These are phyloP conservation scores for Globodera ellingtonae DNA, from an alignment of 1,140 invertebrate species.

Conservation along the genomic window DNA sequence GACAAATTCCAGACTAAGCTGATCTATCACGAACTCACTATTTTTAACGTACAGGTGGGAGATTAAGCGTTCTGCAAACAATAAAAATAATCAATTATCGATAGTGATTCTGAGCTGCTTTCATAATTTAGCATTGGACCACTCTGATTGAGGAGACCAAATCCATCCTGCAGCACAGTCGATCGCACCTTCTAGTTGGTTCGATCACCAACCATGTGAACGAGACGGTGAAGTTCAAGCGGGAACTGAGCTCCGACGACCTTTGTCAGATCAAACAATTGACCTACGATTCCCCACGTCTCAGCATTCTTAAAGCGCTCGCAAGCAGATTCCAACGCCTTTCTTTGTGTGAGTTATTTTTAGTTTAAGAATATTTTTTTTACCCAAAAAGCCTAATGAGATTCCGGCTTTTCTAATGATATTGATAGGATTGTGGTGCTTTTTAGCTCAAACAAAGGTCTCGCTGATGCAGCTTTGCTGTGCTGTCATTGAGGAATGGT, in stretches of 20 bases:
- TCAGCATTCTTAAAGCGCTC: conserved; percentile 23
- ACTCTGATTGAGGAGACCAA: conserved; percentile 31
- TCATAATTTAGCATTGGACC: conserved; percentile 30
- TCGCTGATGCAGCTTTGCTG: conserved; percentile 21
- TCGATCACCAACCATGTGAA: conserved; percentile 28
- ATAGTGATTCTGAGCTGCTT: not conserved
- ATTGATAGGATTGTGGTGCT: conserved; percentile 1
- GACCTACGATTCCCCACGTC: conserved; percentile 14
- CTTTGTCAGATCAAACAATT: conserved; percentile 33
- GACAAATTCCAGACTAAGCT: conserved; percentile 25
- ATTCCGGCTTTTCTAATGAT: no score
- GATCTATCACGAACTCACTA: conserved; percentile 38
- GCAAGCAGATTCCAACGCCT: conserved; percentile 22
- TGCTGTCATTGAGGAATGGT: conserved; percentile 21
- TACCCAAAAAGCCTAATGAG: not conserved
- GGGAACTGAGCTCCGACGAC: conserved; percentile 18
- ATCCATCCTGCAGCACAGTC: conserved; percentile 30
- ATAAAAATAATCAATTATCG: conserved; percentile 16
- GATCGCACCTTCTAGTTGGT: conserved; percentile 22
- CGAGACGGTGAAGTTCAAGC: conserved; percentile 33
- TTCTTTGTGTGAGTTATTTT: conserved; percentile 20
- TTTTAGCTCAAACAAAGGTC: conserved; percentile 24
- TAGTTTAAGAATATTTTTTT: not conserved
- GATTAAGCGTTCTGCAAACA: no score
- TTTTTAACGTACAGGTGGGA: conserved; percentile 33